A percentile compares a stretch with the other conserved stretches of the same genome.
Conservation (phyloP, 1,140 invertebrate species). For the Amphibalanus amphitrite region DNA sequence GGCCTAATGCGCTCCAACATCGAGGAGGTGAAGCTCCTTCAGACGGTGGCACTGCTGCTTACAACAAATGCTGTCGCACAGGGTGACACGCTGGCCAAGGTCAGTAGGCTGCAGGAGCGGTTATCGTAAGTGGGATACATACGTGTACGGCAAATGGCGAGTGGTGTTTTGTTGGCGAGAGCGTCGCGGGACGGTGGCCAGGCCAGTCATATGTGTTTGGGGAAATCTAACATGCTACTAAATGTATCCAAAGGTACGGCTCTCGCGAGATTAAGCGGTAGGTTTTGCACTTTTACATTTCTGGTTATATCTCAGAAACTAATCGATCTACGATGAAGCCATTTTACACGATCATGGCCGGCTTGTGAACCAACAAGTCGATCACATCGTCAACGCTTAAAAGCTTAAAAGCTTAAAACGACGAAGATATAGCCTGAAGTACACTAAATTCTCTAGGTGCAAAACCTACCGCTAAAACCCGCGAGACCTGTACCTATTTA, state of each 20-base stretch:
- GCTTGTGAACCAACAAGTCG: too few relatives aligned
- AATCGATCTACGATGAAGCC: too few relatives aligned
- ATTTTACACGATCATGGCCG: too few relatives aligned
- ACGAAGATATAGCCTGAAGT: too few relatives aligned
- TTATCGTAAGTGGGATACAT: not conserved
- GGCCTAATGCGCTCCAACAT: slow-evolving; percentile 76
- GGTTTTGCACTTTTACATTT: too few relatives aligned
- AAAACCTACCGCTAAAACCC: too few relatives aligned
- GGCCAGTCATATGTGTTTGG: slow-evolving; percentile 11
- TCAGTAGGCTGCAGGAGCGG: slow-evolving; percentile 26
- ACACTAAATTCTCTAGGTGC: too few relatives aligned
- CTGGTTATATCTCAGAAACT: too few relatives aligned
- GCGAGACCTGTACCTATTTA: too few relatives aligned
- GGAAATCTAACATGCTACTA: not conserved
- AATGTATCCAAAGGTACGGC: not conserved
- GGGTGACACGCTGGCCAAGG: slow-evolving; percentile 78
- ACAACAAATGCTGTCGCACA: slow-evolving; percentile 87
- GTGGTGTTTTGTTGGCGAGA: not conserved
- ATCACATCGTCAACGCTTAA: too few relatives aligned
- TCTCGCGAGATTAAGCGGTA: too few relatives aligned
- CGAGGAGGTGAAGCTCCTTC: slow-evolving; percentile 90
- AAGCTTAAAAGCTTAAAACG: too few relatives aligned
- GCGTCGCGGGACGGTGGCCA: not conserved
- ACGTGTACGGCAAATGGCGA: not conserved
- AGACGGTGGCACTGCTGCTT: slow-evolving; percentile 82